Evolutionary conservation across 2,113 vertebrate genomes (phyloP), one percentile per base, ranked within the genome.

Genomic region (Indicator maculatus): DNA sequence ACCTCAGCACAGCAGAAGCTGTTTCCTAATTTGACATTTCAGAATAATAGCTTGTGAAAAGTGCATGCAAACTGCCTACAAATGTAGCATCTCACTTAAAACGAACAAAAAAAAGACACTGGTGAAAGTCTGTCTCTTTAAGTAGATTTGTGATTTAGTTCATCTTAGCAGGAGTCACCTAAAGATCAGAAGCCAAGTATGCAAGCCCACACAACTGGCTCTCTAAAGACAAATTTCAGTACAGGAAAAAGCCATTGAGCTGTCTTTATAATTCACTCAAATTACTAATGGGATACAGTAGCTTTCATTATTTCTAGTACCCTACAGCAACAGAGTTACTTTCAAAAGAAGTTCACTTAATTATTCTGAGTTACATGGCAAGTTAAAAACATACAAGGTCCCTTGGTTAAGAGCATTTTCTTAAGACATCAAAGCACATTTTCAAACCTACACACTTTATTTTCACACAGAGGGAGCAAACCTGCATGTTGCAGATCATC

Each of bases 291-390:
- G 77, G 56, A 82, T 84, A 89, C n/a, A 88, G 75, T 9, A 86
- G 38, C 39, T 93, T 70, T 58, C 83, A 85, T 92, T 90, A 89
- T 73, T 88, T 95, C 86, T 82, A 95, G 67, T 82, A 96, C 66
- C 84, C 82, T 90, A 91, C 80, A 96, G 96, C 93, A 95, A 95
- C 61, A 80, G 3, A 92, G 31, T 77, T 83, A 55, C 72, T 93
- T 95, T 91, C 83, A 95, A 94, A 95, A 86, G 83, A 97, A 85
- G 87, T 83, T 92, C 71, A 70, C 84, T 89, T 95, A 83, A 93
- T 85, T 92, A 85, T 83, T 74, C 74, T 26, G 71, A 95, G 83
- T 84, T 93, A 95, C 60, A 82, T 6, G 44, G 61, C 50, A 82
- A 93, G 82, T 88, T 81, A 87, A 85, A 94, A 93, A 86, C 56